These are phyloP conservation scores for Drosophila melanogaster DNA, from an alignment of 1,140 invertebrate species.

Conservation along the genomic window DNA sequence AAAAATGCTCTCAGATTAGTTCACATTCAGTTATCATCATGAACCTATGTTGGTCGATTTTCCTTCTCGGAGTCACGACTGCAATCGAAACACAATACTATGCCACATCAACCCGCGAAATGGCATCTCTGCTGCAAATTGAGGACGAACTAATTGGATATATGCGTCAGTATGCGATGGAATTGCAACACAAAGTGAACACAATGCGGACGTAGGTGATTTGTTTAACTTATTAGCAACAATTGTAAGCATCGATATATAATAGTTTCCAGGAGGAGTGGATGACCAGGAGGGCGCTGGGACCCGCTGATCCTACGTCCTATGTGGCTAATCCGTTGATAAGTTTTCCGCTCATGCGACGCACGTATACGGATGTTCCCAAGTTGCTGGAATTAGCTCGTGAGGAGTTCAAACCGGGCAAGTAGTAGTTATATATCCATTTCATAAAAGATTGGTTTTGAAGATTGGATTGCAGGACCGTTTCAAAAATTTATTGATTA, in stretches of 20 bases:
- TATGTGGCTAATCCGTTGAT: conserved; percentile 49
- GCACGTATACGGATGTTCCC: conserved; percentile 47
- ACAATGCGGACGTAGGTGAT: conserved; percentile 9
- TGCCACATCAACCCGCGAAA: conserved; percentile 39
- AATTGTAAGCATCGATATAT: neutral
- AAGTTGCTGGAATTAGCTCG: conserved; percentile 8
- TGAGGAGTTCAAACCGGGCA: conserved; percentile 12
- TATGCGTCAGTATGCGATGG: conserved; percentile 20
- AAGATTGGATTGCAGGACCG: neutral
- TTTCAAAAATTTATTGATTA: conserved; percentile 21
- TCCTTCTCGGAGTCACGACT: conserved; percentile 1
- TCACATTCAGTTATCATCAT: neutral
- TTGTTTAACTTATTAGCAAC: too few species aligned
- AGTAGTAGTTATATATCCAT: too few species aligned
- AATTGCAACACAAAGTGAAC: conserved; percentile 17
- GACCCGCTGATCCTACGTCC: neutral
- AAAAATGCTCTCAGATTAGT: neutral
- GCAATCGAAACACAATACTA: neutral
- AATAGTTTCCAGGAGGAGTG: conserved; percentile 22
- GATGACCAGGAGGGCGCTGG: neutral
- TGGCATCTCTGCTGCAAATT: conserved; percentile 19
- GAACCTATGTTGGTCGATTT: conserved; percentile 2
- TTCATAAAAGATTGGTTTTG: too few species aligned
- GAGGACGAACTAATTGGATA: conserved; percentile 41
- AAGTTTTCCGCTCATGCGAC: conserved; percentile 45